Conservation (phyloP, 2,888 invertebrate species). For the Epistrophe eligans region DNA sequence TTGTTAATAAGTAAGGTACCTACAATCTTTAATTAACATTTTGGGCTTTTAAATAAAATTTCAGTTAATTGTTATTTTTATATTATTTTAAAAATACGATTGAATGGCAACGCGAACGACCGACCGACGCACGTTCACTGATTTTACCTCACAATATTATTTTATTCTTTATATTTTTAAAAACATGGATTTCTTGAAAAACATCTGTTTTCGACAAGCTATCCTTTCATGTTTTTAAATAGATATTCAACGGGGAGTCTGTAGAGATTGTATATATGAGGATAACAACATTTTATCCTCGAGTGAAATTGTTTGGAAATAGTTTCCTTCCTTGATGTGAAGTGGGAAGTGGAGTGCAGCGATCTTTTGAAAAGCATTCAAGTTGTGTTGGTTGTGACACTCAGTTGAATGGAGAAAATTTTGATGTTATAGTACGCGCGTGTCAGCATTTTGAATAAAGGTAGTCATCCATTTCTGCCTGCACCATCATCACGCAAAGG, state of each 20-base stretch:
- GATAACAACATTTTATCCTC: constrained; percentile 26
- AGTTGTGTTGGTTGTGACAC: constrained; percentile 41
- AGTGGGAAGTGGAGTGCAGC: constrained; percentile 10
- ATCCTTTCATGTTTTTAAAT: constrained; percentile 24
- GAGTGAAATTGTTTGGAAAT: constrained; percentile 58
- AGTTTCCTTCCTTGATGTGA: constrained; percentile 54
- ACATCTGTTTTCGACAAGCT: constrained; percentile 41
- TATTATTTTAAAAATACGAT: constrained; percentile 29
- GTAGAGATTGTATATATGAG: not conserved
- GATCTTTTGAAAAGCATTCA: constrained; percentile 33
- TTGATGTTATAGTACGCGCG: constrained; percentile 24
- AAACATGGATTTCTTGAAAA: constrained; percentile 8
- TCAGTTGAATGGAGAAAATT: constrained; percentile 28
- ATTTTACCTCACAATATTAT: not conserved
- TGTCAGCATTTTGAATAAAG: constrained; percentile 11
- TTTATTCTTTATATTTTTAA: not conserved
- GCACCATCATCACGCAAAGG: constrained; percentile 3
- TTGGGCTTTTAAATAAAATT: constrained; percentile 16
- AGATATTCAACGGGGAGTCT: constrained; percentile 8
- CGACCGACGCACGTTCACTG: not conserved
- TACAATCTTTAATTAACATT: constrained; percentile 24
- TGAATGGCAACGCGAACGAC: constrained; percentile 26
- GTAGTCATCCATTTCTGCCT: constrained; percentile 17
- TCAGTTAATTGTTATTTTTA: constrained; percentile 38
- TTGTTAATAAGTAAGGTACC: too few relatives aligned